phyloP scores from a whole-genome alignment of 2,797 vertebrate genomes.

The Poecilia gillii region DNA sequence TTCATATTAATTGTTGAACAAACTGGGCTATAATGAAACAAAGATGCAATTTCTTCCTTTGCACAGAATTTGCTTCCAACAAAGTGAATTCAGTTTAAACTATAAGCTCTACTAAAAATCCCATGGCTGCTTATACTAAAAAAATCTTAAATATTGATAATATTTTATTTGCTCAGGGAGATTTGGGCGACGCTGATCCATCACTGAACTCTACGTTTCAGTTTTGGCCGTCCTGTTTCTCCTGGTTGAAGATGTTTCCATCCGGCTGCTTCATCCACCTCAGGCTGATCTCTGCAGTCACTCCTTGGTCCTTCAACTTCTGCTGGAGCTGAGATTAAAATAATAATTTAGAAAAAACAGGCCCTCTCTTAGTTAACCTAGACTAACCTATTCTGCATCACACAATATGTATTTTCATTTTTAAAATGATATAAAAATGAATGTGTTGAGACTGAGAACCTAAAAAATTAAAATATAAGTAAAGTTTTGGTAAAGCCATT shows the following conservation, averaged over 20 bases:
- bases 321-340: background rate
- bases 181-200: background rate
- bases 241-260: background rate
- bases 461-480: too few species aligned
- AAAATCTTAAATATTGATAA: background rate
- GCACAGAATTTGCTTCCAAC: background rate
- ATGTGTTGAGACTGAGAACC: too few species aligned
- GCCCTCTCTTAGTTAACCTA: background rate
- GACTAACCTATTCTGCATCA: background rate
- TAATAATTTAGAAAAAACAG: background rate
- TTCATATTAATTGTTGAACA: background rate
- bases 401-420: background rate
- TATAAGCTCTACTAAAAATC: background rate
- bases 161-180: background rate
- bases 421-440: too few species aligned
- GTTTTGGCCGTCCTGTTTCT: background rate
- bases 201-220: background rate
- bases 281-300: background rate
- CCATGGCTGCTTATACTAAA: background rate
- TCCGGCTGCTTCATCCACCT: background rate
- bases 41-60: background rate
- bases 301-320: background rate
- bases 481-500: too few species aligned
- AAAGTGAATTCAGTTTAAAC: background rate
- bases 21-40: background rate